phyloP scores from a whole-genome alignment of 23 tunicate genomes.

The Aplidium turbinatum region DNA sequence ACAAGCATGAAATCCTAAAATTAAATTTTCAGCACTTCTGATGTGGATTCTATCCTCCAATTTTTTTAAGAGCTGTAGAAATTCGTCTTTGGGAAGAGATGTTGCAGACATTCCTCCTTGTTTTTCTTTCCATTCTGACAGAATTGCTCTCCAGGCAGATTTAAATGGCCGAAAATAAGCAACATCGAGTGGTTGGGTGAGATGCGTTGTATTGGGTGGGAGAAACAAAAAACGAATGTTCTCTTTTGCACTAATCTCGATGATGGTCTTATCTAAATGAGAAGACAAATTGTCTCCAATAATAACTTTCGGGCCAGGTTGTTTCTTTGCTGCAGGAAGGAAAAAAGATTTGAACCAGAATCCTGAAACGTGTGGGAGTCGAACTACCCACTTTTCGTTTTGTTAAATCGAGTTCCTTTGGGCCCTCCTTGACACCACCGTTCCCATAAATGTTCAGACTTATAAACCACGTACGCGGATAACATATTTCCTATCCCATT shows the following conservation, averaged over 20 bases:
- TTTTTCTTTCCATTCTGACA: conserved; percentile 14
- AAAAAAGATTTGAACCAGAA: conserved; percentile 2
- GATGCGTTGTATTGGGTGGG: conserved; percentile 28
- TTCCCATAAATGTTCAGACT: conserved; percentile 15
- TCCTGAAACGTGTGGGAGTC: conserved; percentile 10
- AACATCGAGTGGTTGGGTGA: conserved; percentile 24
- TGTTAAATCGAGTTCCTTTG: conserved; percentile 4
- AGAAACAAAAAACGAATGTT: conserved; percentile 22
- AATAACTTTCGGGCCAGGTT: conserved; percentile 16
- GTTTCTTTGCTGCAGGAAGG: conserved; percentile 11
- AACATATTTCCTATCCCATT: neutral
- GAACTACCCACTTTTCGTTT: conserved; percentile 24
- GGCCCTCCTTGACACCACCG: conserved; percentile 26
- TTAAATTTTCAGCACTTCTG: conserved; percentile 4
- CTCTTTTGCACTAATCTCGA: neutral
- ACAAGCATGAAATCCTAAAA: conserved; percentile 8
- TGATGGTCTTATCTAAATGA: conserved; percentile 5
- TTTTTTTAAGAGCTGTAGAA: neutral
- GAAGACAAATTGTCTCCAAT: conserved; percentile 34
- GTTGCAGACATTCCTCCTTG: neutral
- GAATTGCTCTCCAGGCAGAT: conserved; percentile 7
- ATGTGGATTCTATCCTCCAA: conserved; percentile 4
- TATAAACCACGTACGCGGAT: conserved; percentile 18
- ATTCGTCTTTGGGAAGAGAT: conserved; percentile 10
- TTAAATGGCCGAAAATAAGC: neutral